phyloP scores from a whole-genome alignment of 1,140 invertebrate species.

The Proales similis region DNA sequence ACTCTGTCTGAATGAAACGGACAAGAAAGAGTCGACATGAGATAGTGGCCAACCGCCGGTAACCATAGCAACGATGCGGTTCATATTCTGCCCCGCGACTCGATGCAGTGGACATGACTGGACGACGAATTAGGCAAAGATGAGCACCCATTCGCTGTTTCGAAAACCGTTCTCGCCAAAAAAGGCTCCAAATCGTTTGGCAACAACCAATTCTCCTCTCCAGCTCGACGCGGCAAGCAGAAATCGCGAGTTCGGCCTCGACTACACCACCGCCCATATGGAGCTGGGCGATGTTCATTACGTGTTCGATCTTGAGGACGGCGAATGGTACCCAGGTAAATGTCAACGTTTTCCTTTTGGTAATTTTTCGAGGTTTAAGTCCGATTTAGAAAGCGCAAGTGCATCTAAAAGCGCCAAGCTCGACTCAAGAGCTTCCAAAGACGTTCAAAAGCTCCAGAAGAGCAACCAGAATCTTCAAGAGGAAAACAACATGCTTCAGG shows the following conservation, averaged over 20 bases:
- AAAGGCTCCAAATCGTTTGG: constrained; percentile 17
- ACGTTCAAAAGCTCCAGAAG: constrained; percentile 24
- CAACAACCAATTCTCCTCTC: constrained; percentile 29
- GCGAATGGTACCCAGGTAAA: constrained; percentile 18
- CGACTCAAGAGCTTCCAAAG: not conserved
- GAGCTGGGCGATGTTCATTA: not conserved
- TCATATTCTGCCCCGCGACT: too few species aligned
- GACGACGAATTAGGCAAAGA: too few species aligned
- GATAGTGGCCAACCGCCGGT: too few species aligned
- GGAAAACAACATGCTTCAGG: constrained; percentile 26
- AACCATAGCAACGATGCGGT: too few species aligned
- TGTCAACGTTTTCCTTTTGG: too few species aligned
- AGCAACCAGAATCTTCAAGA: constrained; percentile 19
- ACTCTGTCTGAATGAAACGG: too few species aligned
- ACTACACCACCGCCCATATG: constrained; percentile 24
- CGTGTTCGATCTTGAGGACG: constrained; percentile 1
- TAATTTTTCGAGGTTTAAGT: too few species aligned
- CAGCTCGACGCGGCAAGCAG: constrained; percentile 21
- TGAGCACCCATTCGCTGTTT: constrained; percentile 24
- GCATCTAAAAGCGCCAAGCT: not conserved
- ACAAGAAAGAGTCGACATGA: too few species aligned
- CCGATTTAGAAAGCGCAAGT: not conserved
- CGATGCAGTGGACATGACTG: too few species aligned
- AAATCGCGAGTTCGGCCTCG: constrained; percentile 25
- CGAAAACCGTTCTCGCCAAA: constrained; percentile 34